Base-by-base conservation (phyloP, 1,140 invertebrate genomes). In the Drosophila repleta region DNA sequence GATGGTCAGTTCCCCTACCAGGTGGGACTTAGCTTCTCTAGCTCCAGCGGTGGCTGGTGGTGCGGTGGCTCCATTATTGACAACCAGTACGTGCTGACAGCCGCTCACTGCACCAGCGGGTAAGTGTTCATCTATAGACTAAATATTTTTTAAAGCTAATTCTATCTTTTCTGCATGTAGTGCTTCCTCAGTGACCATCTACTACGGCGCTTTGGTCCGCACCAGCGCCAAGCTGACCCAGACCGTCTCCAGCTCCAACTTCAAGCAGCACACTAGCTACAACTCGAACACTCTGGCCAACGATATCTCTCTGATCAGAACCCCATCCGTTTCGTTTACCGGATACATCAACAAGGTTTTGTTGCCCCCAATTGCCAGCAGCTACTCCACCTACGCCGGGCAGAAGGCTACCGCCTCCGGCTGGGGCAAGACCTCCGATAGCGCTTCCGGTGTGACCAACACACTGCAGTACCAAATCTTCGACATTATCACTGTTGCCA, bases 61-160 rank as follows among this genome's bases (percentile, higher is more conserved):
- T 95, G 95, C 83, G 95, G 95, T 13, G 95, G 93, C 10, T 93
- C 93, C 48, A 72, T 95, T 49, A 92, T 95, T 29, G 90, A 79
- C 69, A 74, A 90, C 51, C 17, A 90, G 2, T 94, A 92, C 92
- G 82, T 94, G 2, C 66, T 95, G 24, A 93, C 93, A 8, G 94
- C 94, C 18, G 94, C 94, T 18, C 94, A 95, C 74, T 95, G 94
- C 74, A 73, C 70, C 41, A 46, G 15, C 46, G 67, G 79, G 79
- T 83, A 57, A 67, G 72, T 46, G 18, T 11, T 43, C 4, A 18
- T 18, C 10, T 18, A 0, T 18, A 43, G 11, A 8, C 1, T 35
- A 35, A 13, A 11, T 11, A 35, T 35, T 35, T 11, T 10, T 11
- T 10, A 35, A 35, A 13, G 32, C 32, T 35, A 17, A 7, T 41